Evolutionary conservation across 2,113 vertebrate species (phyloP).

Genomic region (Spermophilus dauricus): DNA sequence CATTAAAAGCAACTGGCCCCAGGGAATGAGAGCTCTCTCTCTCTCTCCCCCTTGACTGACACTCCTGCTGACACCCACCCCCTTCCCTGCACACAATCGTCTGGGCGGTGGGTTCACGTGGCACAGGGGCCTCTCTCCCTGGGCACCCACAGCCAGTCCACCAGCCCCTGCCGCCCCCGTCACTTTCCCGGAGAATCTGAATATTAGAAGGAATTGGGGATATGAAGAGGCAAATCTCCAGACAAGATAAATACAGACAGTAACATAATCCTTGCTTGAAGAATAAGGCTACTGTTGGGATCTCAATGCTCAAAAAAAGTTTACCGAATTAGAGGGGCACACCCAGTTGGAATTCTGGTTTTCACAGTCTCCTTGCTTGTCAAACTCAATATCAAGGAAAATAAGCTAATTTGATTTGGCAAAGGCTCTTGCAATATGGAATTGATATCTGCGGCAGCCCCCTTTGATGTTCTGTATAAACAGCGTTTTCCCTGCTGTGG

Average conservation of each 20-base stretch:
- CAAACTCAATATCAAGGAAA: constrained; percentile 92
- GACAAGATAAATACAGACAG: constrained; percentile 89
- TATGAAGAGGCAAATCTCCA: constrained; percentile 83
- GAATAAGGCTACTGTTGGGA: constrained; percentile 88
- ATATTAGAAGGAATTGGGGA: constrained; percentile 79
- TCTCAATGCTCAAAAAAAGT: constrained; percentile 76
- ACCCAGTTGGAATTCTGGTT: constrained; percentile 90
- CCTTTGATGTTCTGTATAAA: constrained; percentile 89
- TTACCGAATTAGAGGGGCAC: constrained; percentile 83
- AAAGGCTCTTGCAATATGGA: constrained; percentile 86
- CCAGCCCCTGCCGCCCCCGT: constrained; percentile 74
- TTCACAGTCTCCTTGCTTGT: constrained; percentile 91
- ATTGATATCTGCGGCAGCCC: constrained; percentile 86
- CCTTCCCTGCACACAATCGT: not conserved
- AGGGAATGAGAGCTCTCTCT: not conserved
- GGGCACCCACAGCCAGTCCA: constrained; percentile 78
- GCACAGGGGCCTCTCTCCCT: constrained; percentile 40
- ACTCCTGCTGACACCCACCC: constrained; percentile 56
- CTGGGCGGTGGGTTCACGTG: constrained; percentile 77
- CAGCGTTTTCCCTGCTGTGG: constrained; percentile 85
- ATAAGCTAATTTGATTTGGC: constrained; percentile 92
- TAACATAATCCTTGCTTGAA: constrained; percentile 83
- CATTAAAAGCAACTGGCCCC: constrained; percentile 30
- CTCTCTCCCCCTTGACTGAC: constrained; percentile 57
- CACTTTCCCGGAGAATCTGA: constrained; percentile 81